Percentiles rank a stretch among this genome's conserved stretches.
Conservation (phyloP, 2,797 vertebrate species). For the Acipenser transmontanus region DNA sequence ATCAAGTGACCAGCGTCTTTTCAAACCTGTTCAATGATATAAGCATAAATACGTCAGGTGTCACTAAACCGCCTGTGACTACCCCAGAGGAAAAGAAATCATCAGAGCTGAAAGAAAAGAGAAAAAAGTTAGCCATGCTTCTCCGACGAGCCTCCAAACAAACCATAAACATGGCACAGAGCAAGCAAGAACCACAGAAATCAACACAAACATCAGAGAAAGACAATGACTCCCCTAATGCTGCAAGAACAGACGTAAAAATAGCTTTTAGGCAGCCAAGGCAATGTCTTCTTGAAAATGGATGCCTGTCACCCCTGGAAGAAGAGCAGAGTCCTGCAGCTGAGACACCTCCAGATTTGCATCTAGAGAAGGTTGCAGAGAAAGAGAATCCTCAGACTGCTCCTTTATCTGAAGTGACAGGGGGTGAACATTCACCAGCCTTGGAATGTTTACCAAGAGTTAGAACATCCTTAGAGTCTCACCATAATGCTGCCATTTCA, state of each 20-base stretch:
- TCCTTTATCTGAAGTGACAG: not conserved
- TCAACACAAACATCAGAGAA: not conserved
- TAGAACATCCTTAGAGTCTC: slow-evolving; percentile 15
- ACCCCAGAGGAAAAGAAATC: slow-evolving; percentile 10
- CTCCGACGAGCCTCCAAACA: slow-evolving; percentile 58
- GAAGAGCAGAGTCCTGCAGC: slow-evolving; percentile 32
- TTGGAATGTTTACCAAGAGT: slow-evolving; percentile 25
- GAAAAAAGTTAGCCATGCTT: slow-evolving; percentile 46
- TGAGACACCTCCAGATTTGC: slow-evolving; percentile 12
- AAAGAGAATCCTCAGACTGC: not conserved
- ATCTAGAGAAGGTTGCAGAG: not conserved
- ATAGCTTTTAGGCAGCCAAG: slow-evolving; percentile 21
- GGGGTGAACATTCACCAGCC: rapidly evolving
- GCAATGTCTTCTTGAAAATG: slow-evolving; percentile 12
- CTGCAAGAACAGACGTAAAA: not conserved
- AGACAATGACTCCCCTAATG: not conserved
- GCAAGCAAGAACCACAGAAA: not conserved
- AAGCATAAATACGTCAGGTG: slow-evolving; percentile 11
- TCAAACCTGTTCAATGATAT: slow-evolving; percentile 49
- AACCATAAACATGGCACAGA: slow-evolving; percentile 22
- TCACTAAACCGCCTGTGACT: not conserved
- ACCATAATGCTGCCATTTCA: slow-evolving; percentile 12
- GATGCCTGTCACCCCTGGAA: slow-evolving; percentile 27
- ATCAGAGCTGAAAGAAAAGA: slow-evolving; percentile 30
- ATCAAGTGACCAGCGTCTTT: slow-evolving; percentile 55